A percentile compares a stretch with the other conserved stretches of the same genome.
phyloP scores from a whole-genome alignment of 2,113 vertebrate genomes.

The Cinclus mexicanus region DNA sequence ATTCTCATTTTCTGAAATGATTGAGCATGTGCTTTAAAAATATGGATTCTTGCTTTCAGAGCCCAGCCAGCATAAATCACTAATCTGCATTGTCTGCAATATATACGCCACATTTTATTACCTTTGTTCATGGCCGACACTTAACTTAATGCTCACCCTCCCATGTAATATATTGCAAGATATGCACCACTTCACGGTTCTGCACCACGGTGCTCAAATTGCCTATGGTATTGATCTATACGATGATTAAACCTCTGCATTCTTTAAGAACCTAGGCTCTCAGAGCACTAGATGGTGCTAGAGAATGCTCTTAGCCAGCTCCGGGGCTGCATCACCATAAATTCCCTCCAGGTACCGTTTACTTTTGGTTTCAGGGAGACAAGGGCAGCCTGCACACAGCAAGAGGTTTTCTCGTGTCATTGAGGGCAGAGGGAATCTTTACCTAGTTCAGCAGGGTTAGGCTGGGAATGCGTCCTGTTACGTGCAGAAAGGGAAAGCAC shows the following conservation, averaged over 20 bases:
- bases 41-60: neutral
- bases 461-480: neutral
- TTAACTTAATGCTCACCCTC: conserved; percentile 23
- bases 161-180: conserved; percentile 22
- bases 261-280: neutral
- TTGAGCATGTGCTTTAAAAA: neutral
- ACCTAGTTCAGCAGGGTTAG: neutral
- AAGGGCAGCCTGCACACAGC: neutral
- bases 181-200: neutral
- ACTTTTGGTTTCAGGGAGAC: neutral
- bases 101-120: conserved; percentile 7
- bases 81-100: conserved; percentile 16
- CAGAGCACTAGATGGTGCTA: conserved; percentile 67
- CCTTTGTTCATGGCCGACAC: neutral
- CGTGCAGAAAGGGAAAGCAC: neutral
- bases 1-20: neutral
- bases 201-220: neutral
- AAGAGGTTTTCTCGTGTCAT: neutral
- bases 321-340: neutral
- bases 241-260: neutral
- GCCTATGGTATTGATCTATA: neutral
- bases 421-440: neutral
- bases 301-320: conserved; percentile 36
- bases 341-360: neutral
- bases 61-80: neutral